Evolutionary conservation across 1,140 invertebrate species (phyloP), one percentile per base, ranked within the genome.

Genomic region (Mylabris phalerata): DNA sequence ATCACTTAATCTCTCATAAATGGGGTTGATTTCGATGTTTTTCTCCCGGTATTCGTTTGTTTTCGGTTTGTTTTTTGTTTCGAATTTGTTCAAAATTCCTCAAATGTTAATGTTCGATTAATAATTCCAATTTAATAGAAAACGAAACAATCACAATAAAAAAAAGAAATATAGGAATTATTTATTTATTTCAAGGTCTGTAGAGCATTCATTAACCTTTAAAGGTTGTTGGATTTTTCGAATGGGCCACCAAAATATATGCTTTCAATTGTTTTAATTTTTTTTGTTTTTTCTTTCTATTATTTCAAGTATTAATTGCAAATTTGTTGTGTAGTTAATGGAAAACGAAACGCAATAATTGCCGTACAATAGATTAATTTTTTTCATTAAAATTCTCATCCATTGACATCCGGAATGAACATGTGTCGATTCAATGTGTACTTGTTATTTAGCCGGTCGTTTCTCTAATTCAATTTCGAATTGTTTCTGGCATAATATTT

Each of bases 161-260:
- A 32, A 32, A 44, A 57, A 46, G 38, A 46, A 47, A 48, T 51
- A 43, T 38, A 27, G 50, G 27, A 48, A 56, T 32, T 32, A 7
- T 4, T 32, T 50, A 39, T 57, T 48, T 44, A 39, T 48, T 62
- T 62, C 63, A 65, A 65, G 60, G 63, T 65, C 55, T 61, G 49
- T 54, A 45, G 54, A 61, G 63, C 63, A 65, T 65, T 65, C 63
- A 55, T 65, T 65, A 62, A 65, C 63, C 63, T 65, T 65, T 65
- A 65, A 65, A 65, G 63, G 63, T 65, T 57, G 58, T 32, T 32
- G 32, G 32, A 32, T 32, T 32, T 32, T 32, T 32, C 7, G 32
- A 32, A 5, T 32, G 32, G 32, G 3, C 32, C 32, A 32, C 32
- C 32, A 32, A 5, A 32, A 32, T 5, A 7, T 32, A 5, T 32